These are phyloP conservation scores for Karalla daura DNA, from an alignment of 2,797 vertebrate genomes.

Conservation along the genomic window DNA sequence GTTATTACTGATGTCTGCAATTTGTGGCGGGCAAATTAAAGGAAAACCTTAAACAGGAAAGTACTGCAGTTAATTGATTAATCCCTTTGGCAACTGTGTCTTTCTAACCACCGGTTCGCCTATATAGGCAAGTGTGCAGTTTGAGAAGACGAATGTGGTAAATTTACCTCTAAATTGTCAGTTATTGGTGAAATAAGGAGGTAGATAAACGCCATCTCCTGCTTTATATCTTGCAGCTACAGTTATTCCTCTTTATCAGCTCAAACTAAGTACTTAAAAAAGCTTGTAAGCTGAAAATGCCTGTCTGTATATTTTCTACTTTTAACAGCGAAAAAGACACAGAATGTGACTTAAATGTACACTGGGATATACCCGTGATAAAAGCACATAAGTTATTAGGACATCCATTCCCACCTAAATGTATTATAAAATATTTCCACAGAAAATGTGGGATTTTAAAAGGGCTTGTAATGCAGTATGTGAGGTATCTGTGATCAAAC, in stretches of 20 bases:
- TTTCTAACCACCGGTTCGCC: background rate
- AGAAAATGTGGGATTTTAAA: too few species aligned
- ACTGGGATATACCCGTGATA: too few species aligned
- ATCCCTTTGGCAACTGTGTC: background rate
- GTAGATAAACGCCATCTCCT: background rate
- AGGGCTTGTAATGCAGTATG: too few species aligned
- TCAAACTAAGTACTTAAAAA: background rate
- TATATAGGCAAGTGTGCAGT: background rate
- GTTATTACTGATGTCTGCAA: constrained; percentile 21
- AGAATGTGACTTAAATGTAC: background rate
- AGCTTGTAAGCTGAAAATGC: background rate
- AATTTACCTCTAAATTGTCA: background rate
- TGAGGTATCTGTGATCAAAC: too few species aligned
- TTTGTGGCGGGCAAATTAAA: constrained; percentile 10
- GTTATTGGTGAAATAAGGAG: background rate
- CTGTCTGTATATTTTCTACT: too few species aligned
- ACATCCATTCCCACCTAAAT: too few species aligned
- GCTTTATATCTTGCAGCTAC: background rate
- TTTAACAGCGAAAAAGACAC: too few species aligned
- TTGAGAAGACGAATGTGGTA: background rate
- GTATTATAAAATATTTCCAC: too few species aligned
- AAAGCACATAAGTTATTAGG: too few species aligned
- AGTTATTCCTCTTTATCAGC: background rate
- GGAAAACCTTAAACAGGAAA: constrained; percentile 2
- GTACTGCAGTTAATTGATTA: background rate